These are phyloP conservation scores for Eurystomus gularis DNA, from an alignment of 2,113 vertebrate species.

Conservation along the genomic window DNA sequence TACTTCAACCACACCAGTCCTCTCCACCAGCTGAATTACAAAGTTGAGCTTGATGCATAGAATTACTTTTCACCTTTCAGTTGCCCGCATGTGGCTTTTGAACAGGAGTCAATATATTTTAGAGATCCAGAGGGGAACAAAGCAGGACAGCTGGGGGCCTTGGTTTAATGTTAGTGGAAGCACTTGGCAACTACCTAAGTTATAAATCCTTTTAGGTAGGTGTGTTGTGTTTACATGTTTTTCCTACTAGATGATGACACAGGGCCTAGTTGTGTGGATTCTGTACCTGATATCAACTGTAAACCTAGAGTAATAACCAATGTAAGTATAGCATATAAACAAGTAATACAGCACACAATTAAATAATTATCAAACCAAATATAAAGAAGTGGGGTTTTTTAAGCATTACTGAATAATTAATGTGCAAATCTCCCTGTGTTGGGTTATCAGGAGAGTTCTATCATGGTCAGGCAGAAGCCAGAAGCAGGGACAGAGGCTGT, in stretches of 20 bases:
- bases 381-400: neutral
- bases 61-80: neutral
- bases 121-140: neutral
- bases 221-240: neutral
- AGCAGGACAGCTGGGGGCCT: neutral
- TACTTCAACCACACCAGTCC: neutral
- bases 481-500: neutral
- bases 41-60: neutral
- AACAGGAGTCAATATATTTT: neutral
- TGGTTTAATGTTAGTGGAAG: neutral
- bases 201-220: neutral
- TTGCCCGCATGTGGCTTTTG: neutral
- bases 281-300: neutral
- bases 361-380: neutral
- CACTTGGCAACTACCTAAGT: neutral
- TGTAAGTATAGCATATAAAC: neutral
- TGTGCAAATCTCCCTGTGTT: neutral
- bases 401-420: neutral
- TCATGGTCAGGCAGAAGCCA: neutral
- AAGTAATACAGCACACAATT: neutral
- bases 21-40: neutral
- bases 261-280: neutral
- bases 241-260: neutral
- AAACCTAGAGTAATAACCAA: neutral
- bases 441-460: neutral